Base-by-base conservation (phyloP, 1,140 invertebrate genomes). In the Sminthurinus signatus region DNA sequence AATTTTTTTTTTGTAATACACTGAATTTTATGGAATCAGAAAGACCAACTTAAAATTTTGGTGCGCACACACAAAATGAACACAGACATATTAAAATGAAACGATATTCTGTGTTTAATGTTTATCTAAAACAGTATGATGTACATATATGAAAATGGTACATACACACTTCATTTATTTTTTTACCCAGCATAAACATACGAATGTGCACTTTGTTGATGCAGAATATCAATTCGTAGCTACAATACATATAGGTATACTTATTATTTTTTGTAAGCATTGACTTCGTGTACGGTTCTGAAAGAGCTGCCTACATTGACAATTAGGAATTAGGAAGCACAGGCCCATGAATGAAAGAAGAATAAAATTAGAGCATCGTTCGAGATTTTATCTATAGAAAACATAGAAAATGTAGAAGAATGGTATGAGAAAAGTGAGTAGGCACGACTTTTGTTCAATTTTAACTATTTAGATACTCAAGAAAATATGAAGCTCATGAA, bases 341-440 rank as follows among this genome's bases (percentile, higher is more conserved):
- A 46, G n/a, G 44, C 15, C 44, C 44, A 46, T 46, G 44, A 46
- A 17, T n/a, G 44, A 46, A 46, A 46, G 44, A 46, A 46, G 15
- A 46, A 46, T 46, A 46, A 46, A 46, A 46, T 46, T 46, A n/a
- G 44, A 46, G 44, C 44, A 46, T 5, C n/a, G 44, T 46, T 46
- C 44, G 44, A 46, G 44, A 46, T 46, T 46, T 46, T n/a, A 46
- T 5, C n/a, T 17, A 19, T n/a, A 21, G 19, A 46, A 21, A 46
- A 19, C 4, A 46, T 5, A n/a, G 19, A 46, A 46, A 5, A 46
- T 10, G 44, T n/a, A 14, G 15, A 5, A 36, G 32, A 36, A 36
- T 36, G 15, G 32, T 15, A 36, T 15, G 5, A 36, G 32, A 36
- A 8, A 36, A 8, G 32, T 36, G 32, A 8, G 32, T 36, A 15